Percentiles rank a stretch among this genome's conserved stretches.
These are phyloP conservation scores for Plagodis dolabraria DNA, from an alignment of 2,888 invertebrate genomes.

Conservation along the genomic window DNA sequence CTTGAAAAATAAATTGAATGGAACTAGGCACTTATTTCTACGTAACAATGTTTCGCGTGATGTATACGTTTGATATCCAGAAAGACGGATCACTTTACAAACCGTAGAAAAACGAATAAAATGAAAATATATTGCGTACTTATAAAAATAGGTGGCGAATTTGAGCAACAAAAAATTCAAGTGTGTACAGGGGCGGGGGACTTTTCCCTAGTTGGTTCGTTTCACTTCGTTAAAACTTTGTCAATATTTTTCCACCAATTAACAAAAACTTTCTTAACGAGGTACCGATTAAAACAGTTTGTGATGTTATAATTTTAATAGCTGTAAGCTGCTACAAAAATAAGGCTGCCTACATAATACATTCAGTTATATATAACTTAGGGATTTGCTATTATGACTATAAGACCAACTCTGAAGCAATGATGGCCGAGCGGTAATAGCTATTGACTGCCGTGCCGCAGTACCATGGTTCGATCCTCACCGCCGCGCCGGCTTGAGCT, in stretches of 20 bases:
- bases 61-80: slow-evolving; percentile 10
- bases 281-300: slow-evolving; percentile 4
- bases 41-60: slow-evolving; percentile 11
- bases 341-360: too few relatives aligned
- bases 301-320: too few relatives aligned
- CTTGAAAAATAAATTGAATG: slow-evolving; percentile 18
- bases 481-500: too few relatives aligned
- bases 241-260: slow-evolving; percentile 44
- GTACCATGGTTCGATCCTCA: too few relatives aligned
- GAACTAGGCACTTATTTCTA: slow-evolving; percentile 5
- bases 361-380: too few relatives aligned
- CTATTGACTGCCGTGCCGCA: too few relatives aligned
- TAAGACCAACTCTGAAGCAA: too few relatives aligned
- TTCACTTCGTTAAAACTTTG: slow-evolving; percentile 66
- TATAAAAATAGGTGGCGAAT: slow-evolving; percentile 4
- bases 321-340: too few relatives aligned
- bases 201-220: slow-evolving; percentile 11
- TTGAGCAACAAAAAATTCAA: slow-evolving; percentile 14
- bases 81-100: slow-evolving; percentile 18
- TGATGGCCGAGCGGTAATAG: too few relatives aligned
- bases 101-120: slow-evolving; percentile 13
- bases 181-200: not conserved
- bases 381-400: too few relatives aligned
- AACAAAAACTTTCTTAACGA: slow-evolving; percentile 35
- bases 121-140: slow-evolving; percentile 1